These are phyloP conservation scores for Antigone vipio DNA, from an alignment of 2,113 vertebrate genomes.

Conservation along the genomic window DNA sequence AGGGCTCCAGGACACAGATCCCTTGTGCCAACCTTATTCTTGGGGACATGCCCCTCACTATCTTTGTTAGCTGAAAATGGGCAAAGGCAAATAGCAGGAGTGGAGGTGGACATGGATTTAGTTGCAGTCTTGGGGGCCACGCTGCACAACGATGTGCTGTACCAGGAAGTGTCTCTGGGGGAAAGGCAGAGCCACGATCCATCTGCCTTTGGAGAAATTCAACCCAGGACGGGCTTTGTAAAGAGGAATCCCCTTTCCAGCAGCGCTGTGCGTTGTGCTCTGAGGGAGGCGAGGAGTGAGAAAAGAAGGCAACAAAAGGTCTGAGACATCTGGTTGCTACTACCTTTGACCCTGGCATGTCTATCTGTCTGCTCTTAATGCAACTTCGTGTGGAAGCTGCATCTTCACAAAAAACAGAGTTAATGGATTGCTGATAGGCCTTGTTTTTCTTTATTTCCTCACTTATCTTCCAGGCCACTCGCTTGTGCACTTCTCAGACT, in stretches of 20 bases:
- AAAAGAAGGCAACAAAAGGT: neutral
- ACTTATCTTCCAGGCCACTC: neutral
- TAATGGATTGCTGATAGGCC: neutral
- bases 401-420: neutral
- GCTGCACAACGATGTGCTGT: neutral
- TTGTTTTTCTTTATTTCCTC: neutral
- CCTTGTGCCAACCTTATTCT: neutral
- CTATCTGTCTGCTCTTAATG: neutral
- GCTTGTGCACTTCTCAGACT: neutral
- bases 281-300: neutral
- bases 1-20: neutral
- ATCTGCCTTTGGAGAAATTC: neutral
- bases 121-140: too few relatives aligned
- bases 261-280: neutral
- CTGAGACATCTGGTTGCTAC: neutral
- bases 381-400: neutral
- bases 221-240: neutral
- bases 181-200: neutral
- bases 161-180: neutral
- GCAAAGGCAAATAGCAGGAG: neutral
- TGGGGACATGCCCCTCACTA: neutral
- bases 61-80: neutral
- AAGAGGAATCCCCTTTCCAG: neutral
- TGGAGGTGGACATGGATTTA: neutral
- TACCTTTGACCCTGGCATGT: neutral